Evolutionary conservation across 1,140 invertebrate species (phyloP).

Genomic region (Diachasma alloeum): DNA sequence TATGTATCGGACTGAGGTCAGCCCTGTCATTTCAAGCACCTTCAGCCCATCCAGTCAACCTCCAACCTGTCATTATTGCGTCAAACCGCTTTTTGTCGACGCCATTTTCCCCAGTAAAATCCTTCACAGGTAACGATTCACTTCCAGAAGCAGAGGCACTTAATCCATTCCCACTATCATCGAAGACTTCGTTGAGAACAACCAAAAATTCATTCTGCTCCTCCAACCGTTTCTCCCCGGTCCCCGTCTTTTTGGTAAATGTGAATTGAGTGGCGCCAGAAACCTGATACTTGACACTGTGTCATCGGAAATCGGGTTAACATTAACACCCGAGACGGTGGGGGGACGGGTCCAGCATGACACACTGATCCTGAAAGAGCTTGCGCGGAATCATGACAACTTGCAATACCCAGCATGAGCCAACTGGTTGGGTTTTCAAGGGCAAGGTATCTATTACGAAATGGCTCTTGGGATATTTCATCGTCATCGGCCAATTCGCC

Average conservation of each 20-base stretch:
- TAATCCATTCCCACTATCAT: background rate
- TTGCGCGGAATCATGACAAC: conserved; percentile 25
- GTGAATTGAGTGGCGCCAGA: background rate
- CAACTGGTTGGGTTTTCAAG: background rate
- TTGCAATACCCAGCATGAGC: conserved; percentile 20
- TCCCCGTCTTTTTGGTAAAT: background rate
- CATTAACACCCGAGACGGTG: background rate
- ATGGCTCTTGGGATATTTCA: background rate
- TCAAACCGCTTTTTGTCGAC: conserved; percentile 40
- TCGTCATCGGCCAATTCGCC: conserved; percentile 12
- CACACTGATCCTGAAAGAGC: conserved; percentile 13
- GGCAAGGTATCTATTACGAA: conserved; percentile 14
- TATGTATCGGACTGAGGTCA: conserved; percentile 59
- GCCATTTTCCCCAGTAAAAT: background rate
- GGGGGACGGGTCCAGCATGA: background rate
- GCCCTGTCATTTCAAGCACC: conserved; percentile 60
- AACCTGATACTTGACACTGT: background rate
- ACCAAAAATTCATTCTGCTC: background rate
- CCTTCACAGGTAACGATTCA: background rate
- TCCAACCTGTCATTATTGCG: conserved; percentile 55
- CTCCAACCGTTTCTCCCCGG: background rate
- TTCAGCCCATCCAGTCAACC: conserved; percentile 50
- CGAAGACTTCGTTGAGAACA: too few relatives aligned
- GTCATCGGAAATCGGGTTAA: conserved; percentile 3
- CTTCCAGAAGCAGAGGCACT: background rate